Evolutionary conservation across 1,140 invertebrate species (phyloP).

Genomic region (Lanistes nyassanus): DNA sequence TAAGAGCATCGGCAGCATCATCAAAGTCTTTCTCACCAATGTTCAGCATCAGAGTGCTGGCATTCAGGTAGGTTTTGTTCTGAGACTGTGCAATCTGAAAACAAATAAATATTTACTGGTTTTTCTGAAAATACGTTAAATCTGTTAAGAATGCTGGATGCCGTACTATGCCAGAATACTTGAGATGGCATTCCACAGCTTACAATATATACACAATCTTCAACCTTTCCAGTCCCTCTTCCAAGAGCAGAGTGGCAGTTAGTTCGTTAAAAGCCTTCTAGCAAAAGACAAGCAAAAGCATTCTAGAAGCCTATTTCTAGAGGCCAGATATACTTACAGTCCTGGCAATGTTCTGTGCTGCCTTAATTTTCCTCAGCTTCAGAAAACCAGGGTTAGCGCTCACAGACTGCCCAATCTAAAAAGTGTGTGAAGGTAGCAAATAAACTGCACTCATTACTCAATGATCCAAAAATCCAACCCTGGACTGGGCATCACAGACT

Average conservation of each 20-base stretch:
- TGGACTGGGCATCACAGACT: too few species aligned
- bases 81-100: constrained; percentile 90
- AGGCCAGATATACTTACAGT: constrained; percentile 77
- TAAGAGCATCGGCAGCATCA: constrained; percentile 50
- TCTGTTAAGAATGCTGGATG: too few species aligned
- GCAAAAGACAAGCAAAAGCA: too few species aligned
- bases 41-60: constrained; percentile 95
- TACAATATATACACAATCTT: too few species aligned
- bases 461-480: too few species aligned
- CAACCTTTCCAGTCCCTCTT: too few species aligned
- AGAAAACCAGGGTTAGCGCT: constrained; percentile 96
- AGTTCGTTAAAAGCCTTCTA: too few species aligned
- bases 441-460: too few species aligned
- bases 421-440: constrained; percentile 73
- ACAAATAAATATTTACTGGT: constrained; percentile 17
- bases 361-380: constrained; percentile 96
- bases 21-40: constrained; percentile 95
- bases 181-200: too few species aligned
- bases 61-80: constrained; percentile 94
- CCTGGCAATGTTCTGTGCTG: constrained; percentile 95
- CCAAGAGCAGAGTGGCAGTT: too few species aligned
- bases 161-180: too few species aligned
- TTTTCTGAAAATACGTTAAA: background rate
- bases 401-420: constrained; percentile 93
- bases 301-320: too few species aligned